phyloP scores from a whole-genome alignment of 2,888 invertebrate genomes.

The Cheilosia vernalis region DNA sequence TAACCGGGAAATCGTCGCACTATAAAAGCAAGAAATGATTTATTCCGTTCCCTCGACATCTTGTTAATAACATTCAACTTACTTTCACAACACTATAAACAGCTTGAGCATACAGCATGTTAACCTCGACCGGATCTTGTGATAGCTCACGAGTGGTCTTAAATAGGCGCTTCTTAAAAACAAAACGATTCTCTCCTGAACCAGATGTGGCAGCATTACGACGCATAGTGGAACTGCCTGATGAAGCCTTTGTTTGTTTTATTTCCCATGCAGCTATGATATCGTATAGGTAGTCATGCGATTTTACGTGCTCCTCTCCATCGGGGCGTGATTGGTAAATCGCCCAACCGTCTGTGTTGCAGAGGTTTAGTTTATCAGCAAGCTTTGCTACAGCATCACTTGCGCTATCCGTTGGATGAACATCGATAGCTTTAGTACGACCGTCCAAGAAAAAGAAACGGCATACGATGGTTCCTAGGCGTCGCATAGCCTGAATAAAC shows the following conservation, averaged over 20 bases:
- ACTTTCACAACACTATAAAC: conserved; percentile 98
- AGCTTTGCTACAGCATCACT: conserved; percentile 94
- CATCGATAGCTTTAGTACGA: conserved; percentile 96
- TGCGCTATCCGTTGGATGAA: conserved; percentile 97
- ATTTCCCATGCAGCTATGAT: conserved; percentile 97
- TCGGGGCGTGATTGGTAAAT: conserved; percentile 95
- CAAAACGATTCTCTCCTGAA: conserved; percentile 94
- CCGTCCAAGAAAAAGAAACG: conserved; percentile 97
- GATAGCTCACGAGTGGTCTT: conserved; percentile 94
- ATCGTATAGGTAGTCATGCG: conserved; percentile 96
- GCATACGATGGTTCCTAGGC: conserved; percentile 95
- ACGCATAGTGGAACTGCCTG: conserved; percentile 84
- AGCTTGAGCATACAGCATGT: conserved; percentile 96
- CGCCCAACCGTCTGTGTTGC: conserved; percentile 96
- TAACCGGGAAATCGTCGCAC: conserved; percentile 97
- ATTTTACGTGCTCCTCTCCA: conserved; percentile 94
- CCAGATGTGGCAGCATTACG: conserved; percentile 88
- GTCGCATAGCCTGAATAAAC: conserved; percentile 90
- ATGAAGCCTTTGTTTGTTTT: conserved; percentile 85
- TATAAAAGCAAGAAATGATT: conserved; percentile 81
- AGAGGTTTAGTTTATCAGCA: conserved; percentile 93
- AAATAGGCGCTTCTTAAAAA: conserved; percentile 95
- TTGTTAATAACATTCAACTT: conserved; percentile 66
- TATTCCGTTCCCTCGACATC: background rate
- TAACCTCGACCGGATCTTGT: conserved; percentile 97